These are phyloP conservation scores for Ciona savignyi DNA, from an alignment of 23 tunicate species.

Conservation along the genomic window DNA sequence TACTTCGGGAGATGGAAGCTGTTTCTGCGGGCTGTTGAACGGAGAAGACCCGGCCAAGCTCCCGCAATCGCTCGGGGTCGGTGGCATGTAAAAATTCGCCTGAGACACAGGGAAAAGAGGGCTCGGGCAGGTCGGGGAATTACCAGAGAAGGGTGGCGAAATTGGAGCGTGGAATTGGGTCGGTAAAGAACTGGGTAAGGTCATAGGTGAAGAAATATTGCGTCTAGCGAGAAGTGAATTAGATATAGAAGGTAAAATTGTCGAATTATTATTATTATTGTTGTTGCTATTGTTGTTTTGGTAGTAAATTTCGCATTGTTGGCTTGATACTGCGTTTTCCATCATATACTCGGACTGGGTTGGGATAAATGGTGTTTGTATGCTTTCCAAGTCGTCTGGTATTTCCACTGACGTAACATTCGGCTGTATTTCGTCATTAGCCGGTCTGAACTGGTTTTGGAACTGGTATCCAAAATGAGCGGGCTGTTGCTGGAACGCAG, in stretches of 20 bases:
- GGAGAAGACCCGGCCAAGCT: constrained; percentile 73
- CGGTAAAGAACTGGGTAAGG: constrained; percentile 4
- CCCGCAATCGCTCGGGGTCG: constrained; percentile 58
- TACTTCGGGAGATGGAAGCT: constrained; percentile 8
- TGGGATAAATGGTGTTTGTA: constrained; percentile 32
- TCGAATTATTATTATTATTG: constrained; percentile 27
- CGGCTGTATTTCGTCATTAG: constrained; percentile 1
- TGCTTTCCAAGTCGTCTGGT: constrained; percentile 15
- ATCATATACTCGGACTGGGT: constrained; percentile 15
- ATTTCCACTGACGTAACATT: background rate
- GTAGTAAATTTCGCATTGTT: background rate
- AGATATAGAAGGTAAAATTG: background rate
- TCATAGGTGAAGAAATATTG: constrained; percentile 36
- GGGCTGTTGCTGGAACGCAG: background rate
- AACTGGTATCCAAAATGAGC: background rate
- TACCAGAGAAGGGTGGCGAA: constrained; percentile 64
- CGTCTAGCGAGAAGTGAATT: constrained; percentile 14
- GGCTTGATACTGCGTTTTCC: background rate
- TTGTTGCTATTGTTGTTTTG: constrained; percentile 20
- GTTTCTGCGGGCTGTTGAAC: constrained; percentile 82
- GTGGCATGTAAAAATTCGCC: constrained; percentile 35
- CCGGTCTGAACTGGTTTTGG: background rate
- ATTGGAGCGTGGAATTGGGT: constrained; percentile 16
- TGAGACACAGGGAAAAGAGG: constrained; percentile 7
- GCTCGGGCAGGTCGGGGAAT: constrained; percentile 31